Percentiles rank a stretch among this genome's conserved stretches.
phyloP scores from a whole-genome alignment of 2,797 vertebrate species.

The Serranus cabrilla region DNA sequence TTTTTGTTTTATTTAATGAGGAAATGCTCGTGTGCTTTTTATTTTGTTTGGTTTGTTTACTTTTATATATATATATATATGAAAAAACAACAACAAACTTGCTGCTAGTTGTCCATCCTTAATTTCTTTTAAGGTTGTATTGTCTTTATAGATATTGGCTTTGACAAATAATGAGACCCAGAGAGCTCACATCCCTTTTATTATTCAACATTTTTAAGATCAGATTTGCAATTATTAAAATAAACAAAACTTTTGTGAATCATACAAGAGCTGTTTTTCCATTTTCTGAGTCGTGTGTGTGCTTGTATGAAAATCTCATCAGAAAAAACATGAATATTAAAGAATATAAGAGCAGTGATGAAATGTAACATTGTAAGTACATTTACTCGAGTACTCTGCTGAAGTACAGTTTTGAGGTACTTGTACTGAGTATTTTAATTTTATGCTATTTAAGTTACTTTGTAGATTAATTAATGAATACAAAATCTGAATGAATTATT shows the following conservation, averaged over 20 bases:
- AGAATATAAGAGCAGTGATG: too few species aligned
- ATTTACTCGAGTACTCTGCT: background rate
- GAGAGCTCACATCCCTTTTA: constrained; percentile 74
- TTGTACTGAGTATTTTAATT: background rate
- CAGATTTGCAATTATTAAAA: constrained; percentile 79
- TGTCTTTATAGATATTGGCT: constrained; percentile 66
- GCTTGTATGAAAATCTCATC: background rate
- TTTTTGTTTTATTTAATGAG: constrained; percentile 37
- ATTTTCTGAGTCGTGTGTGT: constrained; percentile 4
- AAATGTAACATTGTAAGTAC: background rate
- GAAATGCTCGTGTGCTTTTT: constrained; percentile 45
- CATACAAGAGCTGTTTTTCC: constrained; percentile 19
- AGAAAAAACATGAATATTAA: too few species aligned
- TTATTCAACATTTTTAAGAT: constrained; percentile 81
- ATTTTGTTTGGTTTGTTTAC: constrained; percentile 61
- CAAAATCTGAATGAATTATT: too few species aligned
- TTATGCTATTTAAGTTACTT: too few species aligned
- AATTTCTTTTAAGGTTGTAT: constrained; percentile 64
- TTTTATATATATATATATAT: constrained; percentile 37
- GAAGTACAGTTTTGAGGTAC: background rate
- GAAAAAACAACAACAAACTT: constrained; percentile 34
- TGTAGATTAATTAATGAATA: too few species aligned
- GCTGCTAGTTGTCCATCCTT: constrained; percentile 75
- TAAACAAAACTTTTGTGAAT: constrained; percentile 79
- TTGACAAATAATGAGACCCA: constrained; percentile 54